phyloP scores from a whole-genome alignment of 2,888 invertebrate genomes.

The Crepidodera aurea region DNA sequence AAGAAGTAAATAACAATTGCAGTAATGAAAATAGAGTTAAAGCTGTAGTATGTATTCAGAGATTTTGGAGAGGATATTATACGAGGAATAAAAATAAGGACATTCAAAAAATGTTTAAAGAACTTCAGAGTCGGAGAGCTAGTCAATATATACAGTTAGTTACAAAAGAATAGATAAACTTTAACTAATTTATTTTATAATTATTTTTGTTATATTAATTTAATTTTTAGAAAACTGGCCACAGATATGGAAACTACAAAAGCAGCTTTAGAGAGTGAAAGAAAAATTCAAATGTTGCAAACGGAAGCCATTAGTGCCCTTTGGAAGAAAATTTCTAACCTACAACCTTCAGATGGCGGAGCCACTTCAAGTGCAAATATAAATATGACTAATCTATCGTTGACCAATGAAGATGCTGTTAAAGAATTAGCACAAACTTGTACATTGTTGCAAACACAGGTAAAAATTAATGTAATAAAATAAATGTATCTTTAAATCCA shows the following conservation, averaged over 20 bases:
- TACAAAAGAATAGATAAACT: too few species aligned
- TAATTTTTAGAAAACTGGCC: conserved; percentile 73
- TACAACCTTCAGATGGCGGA: conserved; percentile 63
- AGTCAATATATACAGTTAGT: conserved; percentile 85
- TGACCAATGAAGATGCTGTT: conserved; percentile 69
- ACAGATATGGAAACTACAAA: conserved; percentile 87
- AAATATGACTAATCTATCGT: conserved; percentile 52
- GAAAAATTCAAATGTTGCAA: conserved; percentile 85
- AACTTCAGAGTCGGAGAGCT: conserved; percentile 78
- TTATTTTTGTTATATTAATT: not conserved
- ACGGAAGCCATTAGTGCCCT: conserved; percentile 91
- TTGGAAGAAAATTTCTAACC: conserved; percentile 84
- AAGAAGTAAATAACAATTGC: conserved; percentile 50
- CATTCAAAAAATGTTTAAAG: conserved; percentile 69
- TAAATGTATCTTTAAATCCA: too few species aligned
- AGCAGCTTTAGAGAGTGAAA: conserved; percentile 82
- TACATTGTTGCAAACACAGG: conserved; percentile 76
- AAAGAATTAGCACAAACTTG: conserved; percentile 81
- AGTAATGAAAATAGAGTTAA: conserved; percentile 59
- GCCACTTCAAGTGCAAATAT: conserved; percentile 30
- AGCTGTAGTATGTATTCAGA: conserved; percentile 84
- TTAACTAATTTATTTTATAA: too few species aligned
- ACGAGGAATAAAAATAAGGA: conserved; percentile 77
- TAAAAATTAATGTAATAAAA: conserved; percentile 49
- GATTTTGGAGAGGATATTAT: conserved; percentile 85